phyloP scores from a whole-genome alignment of 2,797 vertebrate species.

The Xenopus petersii region DNA sequence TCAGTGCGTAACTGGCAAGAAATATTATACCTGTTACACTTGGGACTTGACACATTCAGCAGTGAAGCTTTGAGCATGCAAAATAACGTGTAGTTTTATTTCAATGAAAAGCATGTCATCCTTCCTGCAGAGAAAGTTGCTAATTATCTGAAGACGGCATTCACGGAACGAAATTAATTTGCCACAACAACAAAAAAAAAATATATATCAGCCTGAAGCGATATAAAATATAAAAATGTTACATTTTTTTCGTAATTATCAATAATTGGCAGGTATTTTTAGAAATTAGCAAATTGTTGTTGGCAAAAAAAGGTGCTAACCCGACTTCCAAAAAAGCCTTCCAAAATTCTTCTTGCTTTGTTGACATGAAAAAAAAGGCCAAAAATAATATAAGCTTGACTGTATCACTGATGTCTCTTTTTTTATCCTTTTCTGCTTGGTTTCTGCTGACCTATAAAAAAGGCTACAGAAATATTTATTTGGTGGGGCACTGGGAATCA shows the following conservation, averaged over 20 bases:
- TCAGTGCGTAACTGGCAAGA: constrained; percentile 27
- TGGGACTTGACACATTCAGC: constrained; percentile 37
- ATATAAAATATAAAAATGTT: neutral
- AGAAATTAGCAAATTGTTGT: constrained; percentile 2
- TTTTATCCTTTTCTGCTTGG: constrained; percentile 15
- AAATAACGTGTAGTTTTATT: constrained; percentile 25
- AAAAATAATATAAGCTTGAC: neutral
- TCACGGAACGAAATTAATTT: no score
- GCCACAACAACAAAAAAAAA: no score
- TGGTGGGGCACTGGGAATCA: constrained; percentile 25
- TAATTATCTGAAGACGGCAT: neutral
- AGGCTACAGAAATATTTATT: constrained; percentile 37
- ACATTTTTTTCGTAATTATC: neutral
- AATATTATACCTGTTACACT: constrained; percentile 43
- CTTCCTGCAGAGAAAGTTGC: constrained; percentile 14
- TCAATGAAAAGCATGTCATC: constrained; percentile 11
- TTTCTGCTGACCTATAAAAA: constrained; percentile 39
- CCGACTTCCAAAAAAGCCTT: no score
- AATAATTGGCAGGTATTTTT: neutral
- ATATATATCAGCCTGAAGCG: no score
- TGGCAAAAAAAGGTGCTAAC: neutral
- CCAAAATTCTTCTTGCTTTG: neutral
- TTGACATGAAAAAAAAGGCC: constrained; percentile 1
- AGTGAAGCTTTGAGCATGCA: constrained; percentile 20
- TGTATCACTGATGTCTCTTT: no score